Evolutionary conservation across 2,888 invertebrate species (phyloP), one percentile per base, ranked within the genome.

Genomic region (Aromia moschata): DNA sequence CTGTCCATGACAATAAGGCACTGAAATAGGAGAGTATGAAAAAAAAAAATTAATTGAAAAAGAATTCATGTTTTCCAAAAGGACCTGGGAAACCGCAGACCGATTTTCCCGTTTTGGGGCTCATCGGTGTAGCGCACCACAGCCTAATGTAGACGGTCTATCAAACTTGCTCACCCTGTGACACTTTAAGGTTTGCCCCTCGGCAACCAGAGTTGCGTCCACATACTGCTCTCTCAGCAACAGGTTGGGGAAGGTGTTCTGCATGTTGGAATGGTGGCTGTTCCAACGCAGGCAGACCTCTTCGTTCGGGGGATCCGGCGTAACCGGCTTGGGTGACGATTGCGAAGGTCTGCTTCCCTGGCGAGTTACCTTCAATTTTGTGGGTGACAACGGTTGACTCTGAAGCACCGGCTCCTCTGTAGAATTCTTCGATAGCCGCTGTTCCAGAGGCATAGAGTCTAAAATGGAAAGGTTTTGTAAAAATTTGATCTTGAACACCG

Each of bases 211-310:
- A 1, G 85, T 85, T 0, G 83, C 83, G 70, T 85, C 85, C 1
- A 84, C 84, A 69, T 84, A 84, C 63, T 83, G 81, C 65, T 84
- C 84, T 49, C 80, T 80, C 54, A 80, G 77, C 43, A 85, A 73
- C 18, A 85, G 74, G 58, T 73, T 79, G 1, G 84, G 83, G 67
- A 85, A 84, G 1, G 81, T 79, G n/a, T 78, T 78, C 65, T 84
- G 83, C 81, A 85, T 82, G 65, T 85, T 85, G 20, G 79, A 77
- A 64, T 84, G 83, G 69, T 85, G 84, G 58, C 83, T 84, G 74
- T 85, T 85, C 85, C 85, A 85, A 54, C 83, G 79, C 17, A 85
- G 76, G 70, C 82, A 82, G 25, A 83, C 79, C 58, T 82, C 81
- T 18, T 79, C 77, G 3, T 65, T 62, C 1, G 63, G 60, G 1